phyloP scores from a whole-genome alignment of 2,797 vertebrate species.

The Megaceryle alcyon region DNA sequence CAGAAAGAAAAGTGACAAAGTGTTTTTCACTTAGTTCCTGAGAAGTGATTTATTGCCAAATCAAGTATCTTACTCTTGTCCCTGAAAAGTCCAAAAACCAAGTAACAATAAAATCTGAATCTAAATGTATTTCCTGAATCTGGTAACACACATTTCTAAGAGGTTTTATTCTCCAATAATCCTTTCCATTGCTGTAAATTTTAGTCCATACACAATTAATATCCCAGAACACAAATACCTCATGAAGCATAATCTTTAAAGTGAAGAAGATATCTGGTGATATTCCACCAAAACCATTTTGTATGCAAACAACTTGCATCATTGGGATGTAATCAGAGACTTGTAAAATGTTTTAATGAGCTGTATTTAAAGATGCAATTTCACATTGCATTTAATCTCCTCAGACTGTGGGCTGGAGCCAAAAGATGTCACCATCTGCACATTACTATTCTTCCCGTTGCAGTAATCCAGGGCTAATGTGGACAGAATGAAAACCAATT shows the following conservation, averaged over 20 bases:
- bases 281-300: not conserved
- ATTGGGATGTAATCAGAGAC: not conserved
- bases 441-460: not conserved
- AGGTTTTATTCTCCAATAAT: not conserved
- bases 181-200: not conserved
- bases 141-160: not conserved
- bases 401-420: not conserved
- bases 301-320: not conserved
- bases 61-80: rapidly evolving
- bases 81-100: not conserved
- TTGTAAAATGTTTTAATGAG: not conserved
- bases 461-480: not conserved
- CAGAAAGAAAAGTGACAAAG: not conserved
- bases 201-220: not conserved
- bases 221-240: not conserved
- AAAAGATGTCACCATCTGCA: not conserved
- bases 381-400: not conserved
- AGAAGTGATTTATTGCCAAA: not conserved
- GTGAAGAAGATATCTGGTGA: not conserved
- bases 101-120: not conserved
- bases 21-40: not conserved
- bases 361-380: not conserved
- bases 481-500: not conserved
- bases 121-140: not conserved
- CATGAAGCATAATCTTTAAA: not conserved